Evolutionary conservation across 2,797 vertebrate genomes (phyloP).

Genomic region (Poecilia wingei): DNA sequence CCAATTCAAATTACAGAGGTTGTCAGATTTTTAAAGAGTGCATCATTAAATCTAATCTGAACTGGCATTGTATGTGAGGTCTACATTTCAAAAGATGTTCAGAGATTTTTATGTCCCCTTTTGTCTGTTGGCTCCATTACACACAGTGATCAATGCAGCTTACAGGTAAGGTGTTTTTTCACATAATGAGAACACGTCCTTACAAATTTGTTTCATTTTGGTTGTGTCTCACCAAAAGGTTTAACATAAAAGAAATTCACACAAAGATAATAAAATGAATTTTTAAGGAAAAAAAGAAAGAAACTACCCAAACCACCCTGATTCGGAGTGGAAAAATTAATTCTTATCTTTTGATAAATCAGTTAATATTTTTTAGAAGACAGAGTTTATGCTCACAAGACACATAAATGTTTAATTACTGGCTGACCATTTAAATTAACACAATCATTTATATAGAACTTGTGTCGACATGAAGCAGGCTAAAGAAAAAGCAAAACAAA

Average conservation of each 20-base stretch:
- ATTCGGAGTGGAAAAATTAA: not conserved
- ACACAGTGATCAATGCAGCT: not conserved
- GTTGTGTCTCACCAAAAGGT: not conserved
- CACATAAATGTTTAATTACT: not conserved
- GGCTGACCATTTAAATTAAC: not conserved
- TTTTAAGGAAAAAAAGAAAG: not conserved
- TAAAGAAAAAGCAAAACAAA: not conserved
- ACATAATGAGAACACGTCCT: not conserved
- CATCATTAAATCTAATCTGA: slow-evolving; percentile 22
- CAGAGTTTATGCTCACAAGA: not conserved
- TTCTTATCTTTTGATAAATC: not conserved
- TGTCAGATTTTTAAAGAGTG: slow-evolving; percentile 18
- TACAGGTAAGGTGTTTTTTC: not conserved
- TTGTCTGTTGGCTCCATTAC: not conserved
- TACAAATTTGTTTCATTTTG: not conserved
- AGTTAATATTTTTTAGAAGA: not conserved
- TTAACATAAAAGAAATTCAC: not conserved
- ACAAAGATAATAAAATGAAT: not conserved
- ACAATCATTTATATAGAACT: not conserved
- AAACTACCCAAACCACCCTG: not conserved
- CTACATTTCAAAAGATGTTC: slow-evolving; percentile 6
- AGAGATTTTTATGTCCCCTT: not conserved
- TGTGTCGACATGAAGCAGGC: not conserved
- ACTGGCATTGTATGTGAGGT: slow-evolving; percentile 10
- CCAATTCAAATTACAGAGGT: slow-evolving; percentile 35